Evolutionary conservation across 2,888 invertebrate genomes (phyloP).

Genomic region (Synergus itoensis): DNA sequence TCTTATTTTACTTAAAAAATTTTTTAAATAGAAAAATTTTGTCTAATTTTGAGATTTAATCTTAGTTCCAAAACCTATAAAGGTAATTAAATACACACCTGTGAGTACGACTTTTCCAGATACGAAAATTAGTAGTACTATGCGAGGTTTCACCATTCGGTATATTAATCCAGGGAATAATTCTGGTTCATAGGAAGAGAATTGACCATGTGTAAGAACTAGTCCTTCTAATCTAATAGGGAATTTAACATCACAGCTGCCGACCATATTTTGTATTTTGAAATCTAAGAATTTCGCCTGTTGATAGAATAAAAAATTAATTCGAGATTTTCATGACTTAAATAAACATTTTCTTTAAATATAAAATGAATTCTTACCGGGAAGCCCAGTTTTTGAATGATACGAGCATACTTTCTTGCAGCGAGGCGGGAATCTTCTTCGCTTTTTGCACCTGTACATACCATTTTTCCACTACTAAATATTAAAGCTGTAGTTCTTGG

Average conservation of each 20-base stretch:
- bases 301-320: not conserved
- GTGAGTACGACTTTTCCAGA: slow-evolving; percentile 99
- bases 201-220: slow-evolving; percentile 90
- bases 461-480: slow-evolving; percentile 93
- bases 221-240: slow-evolving; percentile 90
- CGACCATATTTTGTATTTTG: slow-evolving; percentile 78
- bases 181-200: slow-evolving; percentile 94
- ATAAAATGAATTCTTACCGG: slow-evolving; percentile 78
- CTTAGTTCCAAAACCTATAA: not conserved
- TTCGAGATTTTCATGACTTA: not conserved
- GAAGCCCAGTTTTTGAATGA: slow-evolving; percentile 90
- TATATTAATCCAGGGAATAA: slow-evolving; percentile 99
- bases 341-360: not conserved
- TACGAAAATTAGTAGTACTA: slow-evolving; percentile 98
- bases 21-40: no score
- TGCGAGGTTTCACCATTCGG: slow-evolving; percentile 97
- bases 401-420: slow-evolving; percentile 89
- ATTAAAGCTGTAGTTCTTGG: slow-evolving; percentile 92
- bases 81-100: slow-evolving; percentile 63
- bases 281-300: slow-evolving; percentile 89
- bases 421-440: slow-evolving; percentile 89
- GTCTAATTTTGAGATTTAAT: no score
- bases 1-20: no score
- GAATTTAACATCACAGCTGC: slow-evolving; percentile 92
- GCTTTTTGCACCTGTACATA: slow-evolving; percentile 92